These are phyloP conservation scores for Phyllotreta striolata DNA, from an alignment of 2,888 invertebrate genomes.

Conservation along the genomic window DNA sequence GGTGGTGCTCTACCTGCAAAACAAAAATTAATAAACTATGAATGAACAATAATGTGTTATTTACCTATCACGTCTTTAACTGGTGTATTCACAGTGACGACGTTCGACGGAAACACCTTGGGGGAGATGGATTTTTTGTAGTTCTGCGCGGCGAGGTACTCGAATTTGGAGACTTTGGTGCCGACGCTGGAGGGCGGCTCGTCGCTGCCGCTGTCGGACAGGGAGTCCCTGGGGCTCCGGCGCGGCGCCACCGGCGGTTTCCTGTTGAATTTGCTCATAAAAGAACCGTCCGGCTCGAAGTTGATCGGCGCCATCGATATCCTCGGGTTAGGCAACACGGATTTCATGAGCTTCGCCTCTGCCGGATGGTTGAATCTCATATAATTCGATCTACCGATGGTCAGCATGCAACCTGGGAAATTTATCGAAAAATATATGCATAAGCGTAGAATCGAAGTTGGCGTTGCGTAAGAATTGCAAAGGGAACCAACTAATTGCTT, in stretches of 20 bases:
- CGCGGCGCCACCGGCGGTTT: slow-evolving; percentile 74
- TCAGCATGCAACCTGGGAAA: slow-evolving; percentile 84
- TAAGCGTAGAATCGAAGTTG: no score
- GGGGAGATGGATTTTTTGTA: slow-evolving; percentile 71
- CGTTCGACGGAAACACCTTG: slow-evolving; percentile 83
- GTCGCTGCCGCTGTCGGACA: slow-evolving; percentile 63
- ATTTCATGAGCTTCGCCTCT: slow-evolving; percentile 87
- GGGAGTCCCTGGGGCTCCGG: slow-evolving; percentile 62
- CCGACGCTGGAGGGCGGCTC: slow-evolving; percentile 71
- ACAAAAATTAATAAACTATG: neutral
- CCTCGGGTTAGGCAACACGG: slow-evolving; percentile 78
- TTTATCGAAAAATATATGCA: neutral
- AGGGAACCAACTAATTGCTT: slow-evolving; percentile 12
- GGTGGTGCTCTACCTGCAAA: slow-evolving; percentile 64
- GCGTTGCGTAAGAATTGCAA: neutral
- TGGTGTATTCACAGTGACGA: slow-evolving; percentile 80
- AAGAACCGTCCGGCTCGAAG: slow-evolving; percentile 63
- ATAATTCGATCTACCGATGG: slow-evolving; percentile 89
- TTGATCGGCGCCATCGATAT: slow-evolving; percentile 83
- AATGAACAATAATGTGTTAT: slow-evolving; percentile 18
- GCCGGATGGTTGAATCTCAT: slow-evolving; percentile 93
- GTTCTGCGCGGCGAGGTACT: slow-evolving; percentile 74
- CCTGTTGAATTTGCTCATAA: slow-evolving; percentile 61
- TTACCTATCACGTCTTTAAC: slow-evolving; percentile 79
- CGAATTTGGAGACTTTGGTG: slow-evolving; percentile 83